phyloP scores from a whole-genome alignment of 2,113 vertebrate genomes.

The Chaetops frenatus region DNA sequence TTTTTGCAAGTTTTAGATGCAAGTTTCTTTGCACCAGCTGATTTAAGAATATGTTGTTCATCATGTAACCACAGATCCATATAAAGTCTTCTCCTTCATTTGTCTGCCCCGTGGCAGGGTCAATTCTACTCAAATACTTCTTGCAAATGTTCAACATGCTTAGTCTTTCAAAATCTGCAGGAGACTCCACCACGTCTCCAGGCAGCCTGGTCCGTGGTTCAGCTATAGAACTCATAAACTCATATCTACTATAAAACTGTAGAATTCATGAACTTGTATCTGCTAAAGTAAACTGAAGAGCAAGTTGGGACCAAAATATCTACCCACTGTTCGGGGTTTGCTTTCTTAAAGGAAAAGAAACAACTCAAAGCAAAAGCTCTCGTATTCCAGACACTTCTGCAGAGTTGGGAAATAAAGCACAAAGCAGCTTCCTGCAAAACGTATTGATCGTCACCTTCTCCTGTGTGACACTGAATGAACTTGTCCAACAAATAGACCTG shows the following conservation, averaged over 20 bases:
- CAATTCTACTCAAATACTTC: neutral
- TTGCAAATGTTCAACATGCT: neutral
- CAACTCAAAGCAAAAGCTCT: neutral
- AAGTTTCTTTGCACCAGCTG: neutral
- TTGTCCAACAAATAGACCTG: neutral
- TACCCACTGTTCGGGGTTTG: neutral
- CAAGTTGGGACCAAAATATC: neutral
- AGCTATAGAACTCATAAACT: neutral
- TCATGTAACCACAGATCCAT: neutral
- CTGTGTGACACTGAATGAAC: neutral
- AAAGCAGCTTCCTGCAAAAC: neutral
- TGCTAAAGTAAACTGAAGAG: neutral
- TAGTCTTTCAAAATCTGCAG: neutral
- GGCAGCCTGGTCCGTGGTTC: neutral
- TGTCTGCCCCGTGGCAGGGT: fast-evolving
- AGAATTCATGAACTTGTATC: neutral
- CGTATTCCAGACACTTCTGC: neutral
- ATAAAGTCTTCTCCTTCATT: neutral
- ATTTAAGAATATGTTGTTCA: neutral
- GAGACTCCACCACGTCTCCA: neutral
- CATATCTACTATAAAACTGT: neutral
- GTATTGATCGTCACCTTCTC: fast-evolving
- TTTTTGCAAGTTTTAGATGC: neutral
- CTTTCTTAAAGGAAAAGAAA: neutral
- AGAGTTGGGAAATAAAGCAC: neutral